A percentile compares a stretch with the other conserved stretches of the same genome.
Conservation (phyloP, 2,113 vertebrate genomes). For the Myotis lucifugus region DNA sequence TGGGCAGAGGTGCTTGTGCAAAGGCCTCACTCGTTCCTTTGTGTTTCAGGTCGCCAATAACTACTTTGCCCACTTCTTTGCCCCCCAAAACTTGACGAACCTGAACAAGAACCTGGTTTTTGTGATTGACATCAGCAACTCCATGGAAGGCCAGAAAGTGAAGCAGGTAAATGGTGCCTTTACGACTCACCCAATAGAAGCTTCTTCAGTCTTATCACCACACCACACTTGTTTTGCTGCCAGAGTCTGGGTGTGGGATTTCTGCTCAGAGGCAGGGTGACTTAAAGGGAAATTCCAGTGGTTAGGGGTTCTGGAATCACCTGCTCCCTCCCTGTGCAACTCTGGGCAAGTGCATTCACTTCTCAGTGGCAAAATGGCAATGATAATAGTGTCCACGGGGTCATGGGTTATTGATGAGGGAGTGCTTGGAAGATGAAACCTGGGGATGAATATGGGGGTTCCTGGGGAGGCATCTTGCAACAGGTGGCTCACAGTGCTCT, state of each 20-base stretch:
- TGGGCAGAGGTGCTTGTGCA: not conserved
- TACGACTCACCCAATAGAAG: not conserved
- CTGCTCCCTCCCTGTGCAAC: not conserved
- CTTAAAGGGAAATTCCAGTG: not conserved
- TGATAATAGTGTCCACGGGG: not conserved
- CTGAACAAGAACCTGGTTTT: conserved; percentile 94
- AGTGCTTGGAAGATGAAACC: not conserved
- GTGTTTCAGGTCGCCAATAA: conserved; percentile 88
- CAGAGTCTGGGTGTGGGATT: not conserved
- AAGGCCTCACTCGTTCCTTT: not conserved
- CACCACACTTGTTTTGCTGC: not conserved
- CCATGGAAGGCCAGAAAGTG: conserved; percentile 92
- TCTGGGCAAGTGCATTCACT: not conserved
- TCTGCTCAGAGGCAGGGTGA: not conserved
- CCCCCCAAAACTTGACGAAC: conserved; percentile 87
- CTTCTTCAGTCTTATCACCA: not conserved
- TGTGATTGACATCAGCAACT: conserved; percentile 93
- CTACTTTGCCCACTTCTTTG: conserved; percentile 96
- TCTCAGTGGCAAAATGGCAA: not conserved
- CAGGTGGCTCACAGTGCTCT: not conserved
- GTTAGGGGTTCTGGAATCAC: not conserved
- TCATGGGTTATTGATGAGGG: not conserved
- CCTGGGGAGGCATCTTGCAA: not conserved
- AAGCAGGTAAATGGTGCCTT: conserved; percentile 85
- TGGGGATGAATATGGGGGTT: not conserved